phyloP scores from a whole-genome alignment of 2,888 invertebrate species.

The Agriopis aurantiaria region DNA sequence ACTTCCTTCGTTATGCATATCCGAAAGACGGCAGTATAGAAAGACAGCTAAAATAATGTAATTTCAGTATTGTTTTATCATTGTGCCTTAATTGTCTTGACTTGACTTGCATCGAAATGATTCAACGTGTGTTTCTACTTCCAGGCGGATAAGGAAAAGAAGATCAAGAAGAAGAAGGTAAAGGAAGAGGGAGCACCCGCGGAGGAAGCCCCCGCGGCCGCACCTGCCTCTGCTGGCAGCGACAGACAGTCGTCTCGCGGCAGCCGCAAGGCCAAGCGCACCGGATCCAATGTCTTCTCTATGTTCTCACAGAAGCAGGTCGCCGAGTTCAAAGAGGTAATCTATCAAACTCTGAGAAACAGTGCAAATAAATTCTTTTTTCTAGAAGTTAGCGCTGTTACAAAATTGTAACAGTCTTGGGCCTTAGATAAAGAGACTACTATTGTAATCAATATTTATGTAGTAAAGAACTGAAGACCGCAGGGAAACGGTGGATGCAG shows the following conservation, averaged over 20 bases:
- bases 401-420: neutral
- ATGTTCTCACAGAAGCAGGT: conserved; percentile 99
- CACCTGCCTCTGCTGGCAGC: conserved; percentile 87
- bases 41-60: neutral
- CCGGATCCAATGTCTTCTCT: conserved; percentile 98
- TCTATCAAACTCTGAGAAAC: conserved; percentile 38
- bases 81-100: neutral
- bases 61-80: neutral
- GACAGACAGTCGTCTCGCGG: conserved; percentile 93
- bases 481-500: too few relatives aligned
- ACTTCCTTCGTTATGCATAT: neutral
- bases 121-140: conserved; percentile 32
- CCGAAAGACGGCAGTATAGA: neutral
- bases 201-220: conserved; percentile 89
- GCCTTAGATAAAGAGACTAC: conserved; percentile 3
- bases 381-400: neutral
- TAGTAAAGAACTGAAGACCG: neutral
- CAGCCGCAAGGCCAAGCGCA: conserved; percentile 93
- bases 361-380: neutral
- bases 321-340: conserved; percentile 97
- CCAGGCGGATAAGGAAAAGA: conserved; percentile 97
- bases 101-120: neutral
- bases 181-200: conserved; percentile 87
- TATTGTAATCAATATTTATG: neutral
- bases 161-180: conserved; percentile 94